These are phyloP conservation scores for Odontamblyopus rebecca DNA, from an alignment of 2,797 vertebrate species.

Conservation along the genomic window DNA sequence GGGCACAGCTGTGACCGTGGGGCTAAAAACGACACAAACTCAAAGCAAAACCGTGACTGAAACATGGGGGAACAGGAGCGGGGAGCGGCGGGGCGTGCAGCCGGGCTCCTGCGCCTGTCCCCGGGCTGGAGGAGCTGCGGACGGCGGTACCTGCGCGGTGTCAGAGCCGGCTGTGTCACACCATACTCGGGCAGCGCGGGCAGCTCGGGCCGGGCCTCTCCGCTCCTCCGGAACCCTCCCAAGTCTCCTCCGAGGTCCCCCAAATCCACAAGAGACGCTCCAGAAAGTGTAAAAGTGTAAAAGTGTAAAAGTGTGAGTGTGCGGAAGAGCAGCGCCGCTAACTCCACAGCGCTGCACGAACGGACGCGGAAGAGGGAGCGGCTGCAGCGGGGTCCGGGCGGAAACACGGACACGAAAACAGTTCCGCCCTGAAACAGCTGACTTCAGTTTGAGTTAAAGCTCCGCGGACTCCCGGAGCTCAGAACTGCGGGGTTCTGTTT, in stretches of 20 bases:
- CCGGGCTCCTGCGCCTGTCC: too few species aligned
- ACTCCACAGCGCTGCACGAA: not conserved
- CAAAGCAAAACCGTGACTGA: too few species aligned
- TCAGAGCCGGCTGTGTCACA: slow-evolving; percentile 3
- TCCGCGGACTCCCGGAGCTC: too few species aligned
- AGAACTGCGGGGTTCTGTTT: too few species aligned
- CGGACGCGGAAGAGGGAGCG: not conserved
- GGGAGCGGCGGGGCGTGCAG: too few species aligned
- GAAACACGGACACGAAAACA: not conserved
- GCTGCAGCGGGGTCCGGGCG: not conserved
- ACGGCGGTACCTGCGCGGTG: not conserved
- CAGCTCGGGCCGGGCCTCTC: not conserved
- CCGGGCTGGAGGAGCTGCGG: too few species aligned
- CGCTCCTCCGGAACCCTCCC: not conserved
- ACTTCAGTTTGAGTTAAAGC: not conserved
- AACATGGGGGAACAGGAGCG: too few species aligned
- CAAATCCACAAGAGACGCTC: not conserved
- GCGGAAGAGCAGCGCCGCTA: not conserved
- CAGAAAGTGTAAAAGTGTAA: not conserved
- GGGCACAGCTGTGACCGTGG: too few species aligned
- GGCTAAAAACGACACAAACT: too few species aligned
- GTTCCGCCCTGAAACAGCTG: not conserved
- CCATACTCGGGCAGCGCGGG: not conserved
- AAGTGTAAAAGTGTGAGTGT: not conserved
- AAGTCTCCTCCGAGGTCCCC: not conserved